Percentiles rank a stretch among this genome's conserved stretches.
Evolutionary conservation across 2,888 invertebrate species (phyloP).

Genomic region (Eumacrocentrus americanus): DNA sequence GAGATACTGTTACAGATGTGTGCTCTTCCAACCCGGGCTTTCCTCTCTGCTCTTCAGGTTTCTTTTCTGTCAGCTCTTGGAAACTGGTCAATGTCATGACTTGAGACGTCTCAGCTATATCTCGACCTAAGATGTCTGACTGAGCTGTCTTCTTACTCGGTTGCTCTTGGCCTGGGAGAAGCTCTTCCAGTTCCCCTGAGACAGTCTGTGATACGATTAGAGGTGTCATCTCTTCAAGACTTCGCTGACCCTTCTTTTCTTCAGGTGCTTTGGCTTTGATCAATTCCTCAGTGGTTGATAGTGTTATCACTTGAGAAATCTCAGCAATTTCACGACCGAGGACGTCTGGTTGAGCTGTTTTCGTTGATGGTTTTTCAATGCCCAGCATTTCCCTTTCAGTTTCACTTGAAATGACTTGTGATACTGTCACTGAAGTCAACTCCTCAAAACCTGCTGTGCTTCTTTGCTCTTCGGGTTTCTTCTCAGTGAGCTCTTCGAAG

Average conservation of each 20-base stretch:
- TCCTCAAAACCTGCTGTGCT: conserved; percentile 45
- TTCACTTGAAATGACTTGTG: conserved; percentile 43
- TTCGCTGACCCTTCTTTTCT: conserved; percentile 39
- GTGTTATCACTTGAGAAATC: conserved; percentile 30
- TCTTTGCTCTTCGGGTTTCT: conserved; percentile 39
- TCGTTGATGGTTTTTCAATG: conserved; percentile 43
- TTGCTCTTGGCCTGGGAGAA: conserved; percentile 34
- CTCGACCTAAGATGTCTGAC: conserved; percentile 50
- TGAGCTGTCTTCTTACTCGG: conserved; percentile 54
- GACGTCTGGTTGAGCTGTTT: conserved; percentile 52
- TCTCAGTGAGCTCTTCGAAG: conserved; percentile 45
- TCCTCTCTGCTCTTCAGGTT: conserved; percentile 37
- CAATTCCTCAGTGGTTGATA: conserved; percentile 35
- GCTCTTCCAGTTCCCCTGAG: conserved; percentile 45
- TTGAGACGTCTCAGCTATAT: conserved; percentile 47
- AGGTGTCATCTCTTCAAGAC: conserved; percentile 47
- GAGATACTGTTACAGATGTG: conserved; percentile 42
- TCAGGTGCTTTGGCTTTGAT: conserved; percentile 27
- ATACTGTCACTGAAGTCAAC: conserved; percentile 44
- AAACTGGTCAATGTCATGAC: conserved; percentile 36
- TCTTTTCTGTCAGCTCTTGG: conserved; percentile 37
- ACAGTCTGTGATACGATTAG: conserved; percentile 44
- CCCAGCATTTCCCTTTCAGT: conserved; percentile 38
- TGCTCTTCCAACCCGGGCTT: conserved; percentile 33
- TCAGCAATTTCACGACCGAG: conserved; percentile 47